Base-by-base conservation (phyloP, 1,140 invertebrate species). In the Drosophila watanabei region DNA sequence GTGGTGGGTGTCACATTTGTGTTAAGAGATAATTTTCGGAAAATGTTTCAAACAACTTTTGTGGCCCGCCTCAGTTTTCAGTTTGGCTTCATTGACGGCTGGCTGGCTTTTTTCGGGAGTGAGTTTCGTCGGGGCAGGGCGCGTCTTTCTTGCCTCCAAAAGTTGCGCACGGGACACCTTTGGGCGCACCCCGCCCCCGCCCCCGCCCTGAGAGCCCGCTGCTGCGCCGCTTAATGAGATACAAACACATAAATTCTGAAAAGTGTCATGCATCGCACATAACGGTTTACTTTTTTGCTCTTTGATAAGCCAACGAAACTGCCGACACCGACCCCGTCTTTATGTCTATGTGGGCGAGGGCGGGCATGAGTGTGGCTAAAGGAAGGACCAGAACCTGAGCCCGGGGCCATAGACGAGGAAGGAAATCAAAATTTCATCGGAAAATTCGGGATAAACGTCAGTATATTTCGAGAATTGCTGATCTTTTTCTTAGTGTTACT, bases 221-320 rank as follows among this genome's bases (percentile, higher is more conserved):
- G 51, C 59, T 77, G 48, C 63, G 49, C 39, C 75, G 75, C 90
- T 87, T 92, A 92, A 92, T 92, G 90, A 92, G 90, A 92, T 92
- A 92, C 90, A 92, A 92, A 92, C 90, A 92, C 90, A 92, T 92
- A 92, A 92, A 92, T 92, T 92, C 76, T 84, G 72, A 86, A 92
- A 92, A 86, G 82, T 92, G 90, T 92, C 90, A 92, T 81, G 89
- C 80, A 81, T 82, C 88, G 83, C 75, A 90, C 80, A 88, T 82
- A 83, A 83, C 84, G 80, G 51, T 89, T 79, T 71, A 73, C 78
- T 86, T 81, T 80, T 91, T 91, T 76, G 57, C 79, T 82, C 73
- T 83, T 91, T 91, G 87, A 90, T 91, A 91, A 91, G 82, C 86
- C 69, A 68, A 82, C 68, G 77, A 79, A 70, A 79, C 75, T 79